These are phyloP conservation scores for Euclidia mi DNA, from an alignment of 2,888 invertebrate genomes.

Conservation along the genomic window DNA sequence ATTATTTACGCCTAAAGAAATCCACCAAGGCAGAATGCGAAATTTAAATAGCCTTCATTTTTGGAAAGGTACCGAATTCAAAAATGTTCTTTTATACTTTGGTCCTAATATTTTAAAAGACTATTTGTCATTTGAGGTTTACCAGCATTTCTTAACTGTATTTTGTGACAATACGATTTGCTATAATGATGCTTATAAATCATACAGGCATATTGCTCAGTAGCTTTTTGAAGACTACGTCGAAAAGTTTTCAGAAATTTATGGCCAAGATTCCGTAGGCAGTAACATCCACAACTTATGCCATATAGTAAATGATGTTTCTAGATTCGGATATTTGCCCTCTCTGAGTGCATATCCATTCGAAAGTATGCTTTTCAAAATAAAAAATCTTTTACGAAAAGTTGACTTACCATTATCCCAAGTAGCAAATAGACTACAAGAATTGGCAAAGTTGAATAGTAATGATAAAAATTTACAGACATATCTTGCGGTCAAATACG, in stretches of 20 bases:
- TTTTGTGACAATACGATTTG: background rate
- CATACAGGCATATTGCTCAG: slow-evolving; percentile 5
- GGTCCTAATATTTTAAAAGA: background rate
- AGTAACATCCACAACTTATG: slow-evolving; percentile 6
- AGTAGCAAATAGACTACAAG: slow-evolving; percentile 7
- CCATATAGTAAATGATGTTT: slow-evolving; percentile 5
- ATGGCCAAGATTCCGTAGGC: slow-evolving; percentile 1
- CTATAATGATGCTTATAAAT: slow-evolving; percentile 1
- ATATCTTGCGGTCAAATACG: background rate
- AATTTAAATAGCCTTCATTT: too few relatives aligned
- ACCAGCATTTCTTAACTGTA: slow-evolving; percentile 2
- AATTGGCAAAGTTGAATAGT: background rate
- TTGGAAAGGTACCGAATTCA: too few relatives aligned
- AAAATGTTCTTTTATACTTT: background rate
- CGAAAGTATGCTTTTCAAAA: slow-evolving; percentile 5
- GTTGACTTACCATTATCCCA: slow-evolving; percentile 1
- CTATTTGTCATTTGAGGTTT: background rate
- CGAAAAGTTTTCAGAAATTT: slow-evolving; percentile 3
- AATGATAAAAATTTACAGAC: slow-evolving; percentile 1
- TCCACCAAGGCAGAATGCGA: too few relatives aligned
- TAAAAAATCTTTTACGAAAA: slow-evolving; percentile 5
- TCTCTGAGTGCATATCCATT: slow-evolving; percentile 11
- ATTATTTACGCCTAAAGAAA: too few relatives aligned
- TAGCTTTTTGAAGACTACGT: slow-evolving; percentile 2
- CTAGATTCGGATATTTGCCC: slow-evolving; percentile 3